phyloP scores from a whole-genome alignment of 2,113 vertebrate genomes.

The Lophius piscatorius region DNA sequence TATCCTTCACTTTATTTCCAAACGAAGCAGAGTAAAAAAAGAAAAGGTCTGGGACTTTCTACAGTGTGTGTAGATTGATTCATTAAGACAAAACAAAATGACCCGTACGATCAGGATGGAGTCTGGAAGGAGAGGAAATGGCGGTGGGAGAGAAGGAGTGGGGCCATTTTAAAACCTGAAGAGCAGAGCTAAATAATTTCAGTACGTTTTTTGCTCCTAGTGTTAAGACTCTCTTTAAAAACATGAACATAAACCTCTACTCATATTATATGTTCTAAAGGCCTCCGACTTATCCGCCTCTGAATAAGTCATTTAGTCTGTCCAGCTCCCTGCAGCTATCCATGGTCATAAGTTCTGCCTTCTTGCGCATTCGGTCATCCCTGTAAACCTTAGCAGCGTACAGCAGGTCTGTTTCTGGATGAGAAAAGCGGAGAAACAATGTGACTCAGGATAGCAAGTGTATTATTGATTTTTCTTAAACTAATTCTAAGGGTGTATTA shows the following conservation, averaged over 20 bases:
- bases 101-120: slow-evolving; percentile 47
- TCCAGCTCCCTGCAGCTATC: slow-evolving; percentile 96
- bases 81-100: slow-evolving; percentile 47
- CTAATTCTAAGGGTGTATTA: neutral
- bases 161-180: slow-evolving; percentile 45
- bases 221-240: slow-evolving; percentile 63
- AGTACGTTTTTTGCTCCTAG: slow-evolving; percentile 61
- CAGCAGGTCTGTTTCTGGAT: slow-evolving; percentile 92
- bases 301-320: slow-evolving; percentile 91
- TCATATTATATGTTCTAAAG: slow-evolving; percentile 60
- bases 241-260: slow-evolving; percentile 73
- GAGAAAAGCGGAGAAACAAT: slow-evolving; percentile 29
- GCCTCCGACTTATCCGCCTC: slow-evolving; percentile 86
- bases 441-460: neutral
- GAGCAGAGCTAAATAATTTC: slow-evolving; percentile 61
- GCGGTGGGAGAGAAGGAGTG: neutral
- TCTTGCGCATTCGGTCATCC: slow-evolving; percentile 91
- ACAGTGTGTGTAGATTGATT: slow-evolving; percentile 41
- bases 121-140: slow-evolving; percentile 22
- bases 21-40: slow-evolving; percentile 21
- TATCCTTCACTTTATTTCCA: slow-evolving; percentile 35
- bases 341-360: slow-evolving; percentile 94
- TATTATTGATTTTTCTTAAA: neutral
- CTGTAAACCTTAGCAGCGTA: slow-evolving; percentile 96
- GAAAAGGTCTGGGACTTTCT: slow-evolving; percentile 8